Evolutionary conservation across 2,888 invertebrate species (phyloP).

Genomic region (Lutraria lutraria): DNA sequence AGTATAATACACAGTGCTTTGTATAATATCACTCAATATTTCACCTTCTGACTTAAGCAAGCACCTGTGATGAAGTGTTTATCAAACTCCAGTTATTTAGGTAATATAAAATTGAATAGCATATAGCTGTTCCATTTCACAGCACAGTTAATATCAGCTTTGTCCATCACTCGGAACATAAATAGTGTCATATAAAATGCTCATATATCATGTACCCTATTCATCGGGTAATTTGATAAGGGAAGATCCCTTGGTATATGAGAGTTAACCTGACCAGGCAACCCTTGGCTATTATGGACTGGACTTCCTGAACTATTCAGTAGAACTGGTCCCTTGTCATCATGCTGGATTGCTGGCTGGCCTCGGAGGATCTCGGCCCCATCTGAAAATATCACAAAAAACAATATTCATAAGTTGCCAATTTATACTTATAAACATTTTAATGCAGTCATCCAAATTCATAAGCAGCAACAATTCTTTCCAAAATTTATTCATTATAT

Average conservation of each 20-base stretch:
- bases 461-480: too few species aligned
- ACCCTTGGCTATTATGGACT: not conserved
- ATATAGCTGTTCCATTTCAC: not conserved
- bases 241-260: slow-evolving; percentile 28
- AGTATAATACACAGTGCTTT: not conserved
- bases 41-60: not conserved
- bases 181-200: not conserved
- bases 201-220: slow-evolving; percentile 61
- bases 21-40: not conserved
- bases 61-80: not conserved
- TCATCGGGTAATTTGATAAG: slow-evolving; percentile 59
- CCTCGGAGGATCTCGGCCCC: slow-evolving; percentile 60
- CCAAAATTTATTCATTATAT: too few species aligned
- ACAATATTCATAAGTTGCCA: not conserved
- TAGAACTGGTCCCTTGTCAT: slow-evolving; percentile 50
- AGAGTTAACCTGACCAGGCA: slow-evolving; percentile 1
- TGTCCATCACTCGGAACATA: not conserved
- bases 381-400: slow-evolving; percentile 38
- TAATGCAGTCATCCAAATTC: not conserved
- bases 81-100: not conserved
- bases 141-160: not conserved
- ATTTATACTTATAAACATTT: not conserved
- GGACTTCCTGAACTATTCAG: slow-evolving; percentile 46
- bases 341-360: slow-evolving; percentile 52
- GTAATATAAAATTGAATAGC: not conserved